Base-by-base conservation (phyloP, 53 echinoderm and acorn worm species). In the Apostichopus leukothele region DNA sequence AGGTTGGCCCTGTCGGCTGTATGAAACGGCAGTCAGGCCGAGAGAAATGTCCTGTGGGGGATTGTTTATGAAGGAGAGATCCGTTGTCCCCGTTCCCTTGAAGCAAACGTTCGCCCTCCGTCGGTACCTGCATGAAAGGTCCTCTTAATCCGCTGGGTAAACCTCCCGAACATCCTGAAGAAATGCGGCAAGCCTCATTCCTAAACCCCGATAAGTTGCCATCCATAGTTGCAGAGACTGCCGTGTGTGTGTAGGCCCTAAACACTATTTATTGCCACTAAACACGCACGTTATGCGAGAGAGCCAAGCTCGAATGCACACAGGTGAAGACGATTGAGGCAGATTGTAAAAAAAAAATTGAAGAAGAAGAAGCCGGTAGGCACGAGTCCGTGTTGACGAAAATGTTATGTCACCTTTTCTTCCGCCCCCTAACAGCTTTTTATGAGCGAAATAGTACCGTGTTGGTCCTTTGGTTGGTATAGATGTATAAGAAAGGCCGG, bases 11-110 rank as follows among this genome's bases (percentile, higher is more conserved):
- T 67, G 92, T 25, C 19, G 92, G 89, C 57, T 92, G 92, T 20
- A 92, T 77, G 73, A 86, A 92, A 14, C 92, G 86, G 80, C 92
- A 92, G 52, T 92, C 92, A 75, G 92, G 92, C 50, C 92, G 86
- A 52, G 89, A 22, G 53, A 75, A 87, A 53, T 87, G 88, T 87
- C 88, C 88, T 23, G 88, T 87, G 51, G 88, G 88, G 74, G 88
- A 87, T 75, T 87, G 88, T 53, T 87, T 87, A 59, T 87, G 88
- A n/a, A 87, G 55, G 52, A 75, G 88, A 51, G 88, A 73, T 18
- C 88, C 88, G 88, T 87, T 87, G 21, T 87, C 88, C n/a, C 74
- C 75, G 74, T 74, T 75, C 22, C 88, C 88, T 59, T 74, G 74
- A 20, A 87, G n/a, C 39, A 87, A 55, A 52, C 88, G 74, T 16